These are phyloP conservation scores for Elgonia sp. DNA, from an alignment of 2,888 invertebrate genomes.

Conservation along the genomic window DNA sequence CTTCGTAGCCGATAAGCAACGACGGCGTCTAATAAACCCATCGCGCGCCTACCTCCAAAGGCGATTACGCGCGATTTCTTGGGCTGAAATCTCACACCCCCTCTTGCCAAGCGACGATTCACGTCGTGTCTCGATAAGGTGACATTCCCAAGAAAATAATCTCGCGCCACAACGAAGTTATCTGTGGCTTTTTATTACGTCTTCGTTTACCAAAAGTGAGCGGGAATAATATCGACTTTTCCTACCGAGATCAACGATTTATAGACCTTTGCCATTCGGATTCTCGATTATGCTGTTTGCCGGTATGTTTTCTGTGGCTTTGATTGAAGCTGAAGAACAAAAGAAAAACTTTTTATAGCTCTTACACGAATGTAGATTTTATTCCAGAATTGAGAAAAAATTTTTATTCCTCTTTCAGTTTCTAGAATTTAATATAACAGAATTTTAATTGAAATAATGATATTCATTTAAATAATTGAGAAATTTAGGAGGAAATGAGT, in stretches of 20 bases:
- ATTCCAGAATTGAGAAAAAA: too few species aligned
- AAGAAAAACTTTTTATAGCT: constrained; percentile 1
- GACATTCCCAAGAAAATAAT: constrained; percentile 70
- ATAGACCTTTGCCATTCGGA: constrained; percentile 10
- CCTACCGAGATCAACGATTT: constrained; percentile 46
- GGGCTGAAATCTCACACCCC: constrained; percentile 41
- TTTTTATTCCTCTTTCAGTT: too few species aligned
- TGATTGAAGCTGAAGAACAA: constrained; percentile 3
- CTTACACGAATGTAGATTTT: too few species aligned
- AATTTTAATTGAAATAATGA: too few species aligned
- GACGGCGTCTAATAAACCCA: constrained; percentile 57
- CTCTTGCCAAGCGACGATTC: constrained; percentile 37
- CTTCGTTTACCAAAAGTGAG: constrained; percentile 34
- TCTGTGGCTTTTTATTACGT: constrained; percentile 62
- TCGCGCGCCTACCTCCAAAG: constrained; percentile 49
- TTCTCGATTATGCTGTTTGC: not conserved
- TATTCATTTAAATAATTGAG: too few species aligned
- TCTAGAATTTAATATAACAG: too few species aligned
- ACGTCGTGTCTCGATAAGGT: constrained; percentile 63
- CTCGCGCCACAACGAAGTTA: constrained; percentile 56
- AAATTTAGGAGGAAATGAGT: too few species aligned
- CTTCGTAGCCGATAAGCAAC: constrained; percentile 58
- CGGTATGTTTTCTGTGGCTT: not conserved
- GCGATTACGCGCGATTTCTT: constrained; percentile 70
- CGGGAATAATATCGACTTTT: constrained; percentile 55